Evolutionary conservation across 2,113 vertebrate genomes (phyloP).

Genomic region (Stegastes partitus): DNA sequence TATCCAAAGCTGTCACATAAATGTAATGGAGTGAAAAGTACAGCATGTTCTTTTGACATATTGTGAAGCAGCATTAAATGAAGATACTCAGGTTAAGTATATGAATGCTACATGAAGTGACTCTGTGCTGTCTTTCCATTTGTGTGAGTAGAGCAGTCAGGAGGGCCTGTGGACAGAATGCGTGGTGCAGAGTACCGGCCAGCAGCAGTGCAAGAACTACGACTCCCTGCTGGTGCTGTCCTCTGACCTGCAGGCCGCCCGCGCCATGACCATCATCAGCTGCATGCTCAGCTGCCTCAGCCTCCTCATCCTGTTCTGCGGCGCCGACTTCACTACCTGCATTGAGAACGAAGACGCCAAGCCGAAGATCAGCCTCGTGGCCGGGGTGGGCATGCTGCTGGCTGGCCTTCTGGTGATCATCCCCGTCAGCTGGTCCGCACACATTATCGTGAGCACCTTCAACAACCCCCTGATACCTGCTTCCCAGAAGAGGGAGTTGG

Average conservation of each 20-base stretch:
- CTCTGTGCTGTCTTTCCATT: not conserved
- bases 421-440: conserved; percentile 85
- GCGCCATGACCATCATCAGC: conserved; percentile 85
- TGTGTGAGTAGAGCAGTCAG: conserved; percentile 52
- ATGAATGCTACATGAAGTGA: not conserved
- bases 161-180: conserved; percentile 86
- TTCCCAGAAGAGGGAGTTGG: conserved; percentile 76
- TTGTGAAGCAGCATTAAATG: not conserved
- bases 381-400: conserved; percentile 79
- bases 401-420: conserved; percentile 82
- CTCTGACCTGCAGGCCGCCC: conserved; percentile 82
- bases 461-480: conserved; percentile 40
- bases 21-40: too few relatives aligned
- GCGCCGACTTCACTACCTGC: conserved; percentile 85
- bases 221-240: conserved; percentile 82
- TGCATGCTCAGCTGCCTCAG: conserved; percentile 71
- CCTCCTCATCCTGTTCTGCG: conserved; percentile 81
- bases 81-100: not conserved
- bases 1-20: too few relatives aligned
- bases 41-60: not conserved
- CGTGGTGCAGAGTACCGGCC: conserved; percentile 87
- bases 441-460: conserved; percentile 75
- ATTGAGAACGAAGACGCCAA: conserved; percentile 81
- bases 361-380: conserved; percentile 81
- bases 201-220: conserved; percentile 87